These are phyloP conservation scores for Heliangelus exortis DNA, from an alignment of 2,797 vertebrate genomes.

Conservation along the genomic window DNA sequence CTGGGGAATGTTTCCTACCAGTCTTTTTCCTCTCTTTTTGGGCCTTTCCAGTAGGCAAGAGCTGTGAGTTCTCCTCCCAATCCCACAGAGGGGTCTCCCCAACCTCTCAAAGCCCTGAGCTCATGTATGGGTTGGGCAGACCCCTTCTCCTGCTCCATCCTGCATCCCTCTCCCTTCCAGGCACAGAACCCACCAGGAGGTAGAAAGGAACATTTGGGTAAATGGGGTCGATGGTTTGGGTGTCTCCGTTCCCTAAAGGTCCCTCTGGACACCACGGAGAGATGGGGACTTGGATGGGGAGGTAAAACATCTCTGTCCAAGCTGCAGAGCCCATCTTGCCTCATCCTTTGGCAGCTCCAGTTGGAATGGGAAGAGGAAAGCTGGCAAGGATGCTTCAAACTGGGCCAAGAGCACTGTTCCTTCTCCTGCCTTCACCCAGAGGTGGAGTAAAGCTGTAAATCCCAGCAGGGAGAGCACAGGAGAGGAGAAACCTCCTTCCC, in stretches of 20 bases:
- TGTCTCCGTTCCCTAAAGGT: background rate
- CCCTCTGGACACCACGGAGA: background rate
- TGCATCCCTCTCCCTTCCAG: background rate
- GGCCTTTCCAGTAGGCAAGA: background rate
- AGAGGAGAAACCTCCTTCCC: background rate
- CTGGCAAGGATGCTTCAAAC: background rate
- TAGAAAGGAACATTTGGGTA: background rate
- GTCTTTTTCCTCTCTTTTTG: background rate
- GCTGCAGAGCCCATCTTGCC: background rate
- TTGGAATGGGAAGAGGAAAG: background rate
- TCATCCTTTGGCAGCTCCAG: background rate
- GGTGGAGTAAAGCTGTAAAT: background rate
- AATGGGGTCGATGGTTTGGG: background rate
- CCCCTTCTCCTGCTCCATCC: background rate
- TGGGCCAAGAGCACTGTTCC: background rate
- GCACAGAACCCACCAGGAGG: background rate
- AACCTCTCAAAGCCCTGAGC: background rate
- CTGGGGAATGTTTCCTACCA: background rate
- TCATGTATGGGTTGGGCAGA: fast-evolving
- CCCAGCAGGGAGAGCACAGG: background rate
- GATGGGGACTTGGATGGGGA: background rate
- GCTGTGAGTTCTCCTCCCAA: background rate
- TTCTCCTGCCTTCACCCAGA: background rate
- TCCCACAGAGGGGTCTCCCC: no score
- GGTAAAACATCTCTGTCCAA: background rate